Base-by-base conservation (phyloP, 2,888 invertebrate species). In the Proisotoma minuta region DNA sequence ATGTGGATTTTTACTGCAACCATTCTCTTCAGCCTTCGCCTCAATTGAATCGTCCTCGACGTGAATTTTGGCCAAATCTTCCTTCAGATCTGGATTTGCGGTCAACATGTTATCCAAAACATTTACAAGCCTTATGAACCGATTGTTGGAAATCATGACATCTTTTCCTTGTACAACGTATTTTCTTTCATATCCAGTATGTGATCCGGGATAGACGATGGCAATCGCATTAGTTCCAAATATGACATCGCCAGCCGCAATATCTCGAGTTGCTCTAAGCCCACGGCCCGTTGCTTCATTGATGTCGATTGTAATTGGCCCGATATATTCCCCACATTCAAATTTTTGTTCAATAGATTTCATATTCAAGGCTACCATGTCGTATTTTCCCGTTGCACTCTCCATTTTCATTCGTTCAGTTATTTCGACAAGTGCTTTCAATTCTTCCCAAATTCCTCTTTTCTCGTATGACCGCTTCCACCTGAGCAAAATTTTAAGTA, bases 191-290 rank as follows among this genome's bases (percentile, higher is more conserved):
- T n/a, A n/a, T n/a, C n/a, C n/a, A n/a, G n/a, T n/a, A n/a, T n/a
- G n/a, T n/a, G 43, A 20, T 34, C 34, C 5, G 5, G 53, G 53
- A 34, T 22, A 54, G 8, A 39, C 39, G 2, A 54, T 54, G 4
- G 53, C 53, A 34, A 54, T 34, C 23, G 53, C 53, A 8, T 54
- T 54, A 20, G n/a, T 28, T 12, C 34, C 34, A 10, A 54, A 20
- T 2, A 54, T 4, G 23, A 39, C 39, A 39, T 39, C 39, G 4
- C 53, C 53, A 2, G 28, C 5, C 10, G 4, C 18, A 15, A 54
- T 22, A 22, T 27, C 10, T n/a, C 20, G 18, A 3, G 34, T 34
- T 20, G 39, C 53, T 3, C 29, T 15, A 3, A 39, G 15, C 4
- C 29, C 29, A 20, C 53, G 27, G 4, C 53, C 53, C 23, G 20